phyloP scores from a whole-genome alignment of 2,797 vertebrate genomes.

The Glossophaga mutica region DNA sequence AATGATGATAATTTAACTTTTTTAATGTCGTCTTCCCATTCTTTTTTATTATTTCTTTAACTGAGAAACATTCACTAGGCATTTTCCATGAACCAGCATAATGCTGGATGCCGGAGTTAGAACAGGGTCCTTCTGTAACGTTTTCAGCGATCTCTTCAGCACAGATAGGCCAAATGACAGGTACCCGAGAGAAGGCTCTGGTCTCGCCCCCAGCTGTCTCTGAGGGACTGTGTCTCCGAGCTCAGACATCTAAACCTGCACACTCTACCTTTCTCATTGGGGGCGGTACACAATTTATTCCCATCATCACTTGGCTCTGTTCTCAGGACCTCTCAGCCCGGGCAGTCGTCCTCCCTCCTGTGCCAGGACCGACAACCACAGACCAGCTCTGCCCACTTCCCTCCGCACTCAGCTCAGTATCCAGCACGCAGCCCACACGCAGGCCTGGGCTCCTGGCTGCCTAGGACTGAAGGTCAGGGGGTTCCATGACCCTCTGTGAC shows the following conservation, averaged over 20 bases:
- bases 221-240: background rate
- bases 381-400: background rate
- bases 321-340: background rate
- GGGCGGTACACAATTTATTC: background rate
- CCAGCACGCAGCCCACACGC: background rate
- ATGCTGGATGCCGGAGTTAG: background rate
- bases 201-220: background rate
- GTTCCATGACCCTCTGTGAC: background rate
- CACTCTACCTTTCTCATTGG: background rate
- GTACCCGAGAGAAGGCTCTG: background rate
- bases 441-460: background rate
- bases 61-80: background rate
- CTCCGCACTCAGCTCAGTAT: background rate
- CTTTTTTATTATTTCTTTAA: background rate
- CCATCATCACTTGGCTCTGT: background rate
- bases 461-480: background rate
- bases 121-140: background rate
- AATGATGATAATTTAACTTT: background rate
- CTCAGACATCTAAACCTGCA: background rate
- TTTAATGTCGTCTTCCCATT: background rate
- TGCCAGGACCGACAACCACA: background rate
- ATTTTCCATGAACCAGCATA: background rate
- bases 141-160: background rate
- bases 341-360: background rate
- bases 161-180: background rate